phyloP scores from a whole-genome alignment of 2,797 vertebrate species.

The Podarcis siculus region DNA sequence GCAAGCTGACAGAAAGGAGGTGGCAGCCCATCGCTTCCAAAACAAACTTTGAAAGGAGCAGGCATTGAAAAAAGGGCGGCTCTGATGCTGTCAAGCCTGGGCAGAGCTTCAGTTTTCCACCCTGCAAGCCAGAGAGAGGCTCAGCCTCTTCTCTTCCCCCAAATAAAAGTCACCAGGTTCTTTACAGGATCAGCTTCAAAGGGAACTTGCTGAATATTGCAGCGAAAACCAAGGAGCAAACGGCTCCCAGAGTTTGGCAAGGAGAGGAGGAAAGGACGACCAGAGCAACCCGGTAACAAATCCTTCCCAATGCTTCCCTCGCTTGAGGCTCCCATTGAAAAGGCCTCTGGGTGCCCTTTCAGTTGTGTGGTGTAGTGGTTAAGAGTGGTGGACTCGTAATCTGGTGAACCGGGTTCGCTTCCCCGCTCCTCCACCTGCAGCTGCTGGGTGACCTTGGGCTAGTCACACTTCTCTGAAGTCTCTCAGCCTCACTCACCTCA shows the following conservation, averaged over 20 bases:
- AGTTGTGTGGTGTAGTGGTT: too few species aligned
- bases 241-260: neutral
- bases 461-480: too few species aligned
- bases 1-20: neutral
- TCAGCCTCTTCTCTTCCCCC: neutral
- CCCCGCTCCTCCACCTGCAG: too few species aligned
- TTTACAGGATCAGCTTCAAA: neutral
- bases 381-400: too few species aligned
- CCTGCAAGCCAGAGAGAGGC: neutral
- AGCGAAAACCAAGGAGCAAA: neutral
- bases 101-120: neutral
- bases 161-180: neutral
- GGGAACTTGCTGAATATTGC: neutral
- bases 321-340: too few species aligned
- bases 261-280: fast-evolving
- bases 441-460: too few species aligned
- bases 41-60: conserved; percentile 4
- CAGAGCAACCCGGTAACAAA: neutral
- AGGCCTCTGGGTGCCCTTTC: too few species aligned
- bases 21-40: neutral
- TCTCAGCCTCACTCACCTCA: too few species aligned
- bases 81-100: neutral
- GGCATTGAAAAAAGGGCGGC: neutral
- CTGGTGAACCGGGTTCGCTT: too few species aligned
- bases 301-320: too few species aligned